A percentile compares a stretch with the other conserved stretches of the same genome.
Conservation (phyloP, 2,113 vertebrate genomes). For the Antechinus stuartii region DNA sequence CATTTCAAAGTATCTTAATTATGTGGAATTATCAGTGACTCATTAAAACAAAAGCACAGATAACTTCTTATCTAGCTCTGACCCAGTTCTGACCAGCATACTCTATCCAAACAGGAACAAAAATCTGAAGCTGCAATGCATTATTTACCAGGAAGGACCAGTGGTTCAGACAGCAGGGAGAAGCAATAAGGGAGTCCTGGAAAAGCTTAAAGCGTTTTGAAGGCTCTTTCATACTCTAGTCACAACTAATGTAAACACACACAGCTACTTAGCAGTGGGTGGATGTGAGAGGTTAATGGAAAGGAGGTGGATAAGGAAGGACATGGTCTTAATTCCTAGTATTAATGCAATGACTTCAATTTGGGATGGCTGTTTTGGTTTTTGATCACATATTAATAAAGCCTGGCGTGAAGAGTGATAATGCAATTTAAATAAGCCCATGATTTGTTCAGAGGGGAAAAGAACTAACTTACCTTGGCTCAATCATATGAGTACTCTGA, state of each 20-base stretch:
- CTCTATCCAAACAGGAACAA: slow-evolving; percentile 56
- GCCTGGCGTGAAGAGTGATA: neutral
- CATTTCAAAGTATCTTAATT: slow-evolving; percentile 36
- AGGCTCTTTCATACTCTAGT: slow-evolving; percentile 40
- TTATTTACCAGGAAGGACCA: slow-evolving; percentile 75
- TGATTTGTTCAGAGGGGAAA: neutral
- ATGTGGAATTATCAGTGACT: slow-evolving; percentile 10
- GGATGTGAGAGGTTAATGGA: slow-evolving; percentile 40
- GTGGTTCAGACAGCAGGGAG: slow-evolving; percentile 57
- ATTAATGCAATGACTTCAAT: neutral
- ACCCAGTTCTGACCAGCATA: slow-evolving; percentile 67
- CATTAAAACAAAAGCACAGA: slow-evolving; percentile 6
- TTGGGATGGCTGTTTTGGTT: slow-evolving; percentile 26
- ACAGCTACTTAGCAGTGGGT: slow-evolving; percentile 30
- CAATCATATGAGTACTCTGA: neutral
- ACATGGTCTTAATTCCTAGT: slow-evolving; percentile 19
- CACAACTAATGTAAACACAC: neutral
- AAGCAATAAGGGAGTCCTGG: slow-evolving; percentile 49
- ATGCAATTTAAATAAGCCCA: slow-evolving; percentile 11
- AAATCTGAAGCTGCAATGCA: slow-evolving; percentile 68
- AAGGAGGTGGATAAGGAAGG: neutral
- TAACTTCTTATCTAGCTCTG: slow-evolving; percentile 53
- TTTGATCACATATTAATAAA: slow-evolving; percentile 42
- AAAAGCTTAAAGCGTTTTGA: slow-evolving; percentile 58
- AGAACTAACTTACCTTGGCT: neutral